phyloP scores from a whole-genome alignment of 2,888 invertebrate species.

The Entomobrya multifasciata region DNA sequence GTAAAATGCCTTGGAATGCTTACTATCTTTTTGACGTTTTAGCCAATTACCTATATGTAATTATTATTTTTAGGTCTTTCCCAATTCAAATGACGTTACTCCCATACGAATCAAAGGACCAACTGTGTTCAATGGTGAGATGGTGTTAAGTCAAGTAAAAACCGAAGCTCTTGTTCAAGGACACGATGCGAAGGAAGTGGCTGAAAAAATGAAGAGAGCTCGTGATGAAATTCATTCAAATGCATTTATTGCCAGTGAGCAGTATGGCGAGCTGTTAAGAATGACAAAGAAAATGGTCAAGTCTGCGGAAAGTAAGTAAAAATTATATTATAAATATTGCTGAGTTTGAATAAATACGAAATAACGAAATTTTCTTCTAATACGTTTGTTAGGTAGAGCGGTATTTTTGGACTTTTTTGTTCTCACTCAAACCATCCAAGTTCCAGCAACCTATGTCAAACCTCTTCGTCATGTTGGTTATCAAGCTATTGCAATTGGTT shows the following conservation, averaged over 20 bases:
- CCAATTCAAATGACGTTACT: neutral
- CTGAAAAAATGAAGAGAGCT: conserved; percentile 8
- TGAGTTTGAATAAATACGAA: too few relatives aligned
- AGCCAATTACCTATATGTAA: too few relatives aligned
- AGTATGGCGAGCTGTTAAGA: neutral
- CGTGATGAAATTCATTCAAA: conserved; percentile 15
- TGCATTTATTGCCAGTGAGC: neutral
- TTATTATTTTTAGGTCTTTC: conserved; percentile 35
- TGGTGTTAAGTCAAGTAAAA: conserved; percentile 34
- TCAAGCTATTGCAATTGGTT: conserved; percentile 56
- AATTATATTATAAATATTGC: neutral
- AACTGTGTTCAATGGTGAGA: conserved; percentile 41
- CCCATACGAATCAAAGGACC: conserved; percentile 60
- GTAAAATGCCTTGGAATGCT: too few relatives aligned
- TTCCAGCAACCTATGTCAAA: conserved; percentile 36
- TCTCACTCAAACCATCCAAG: conserved; percentile 48
- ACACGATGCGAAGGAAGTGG: conserved; percentile 54
- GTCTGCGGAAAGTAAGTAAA: conserved; percentile 38
- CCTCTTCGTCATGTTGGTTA: conserved; percentile 21
- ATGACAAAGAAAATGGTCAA: conserved; percentile 7
- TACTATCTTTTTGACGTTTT: too few relatives aligned
- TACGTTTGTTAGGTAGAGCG: conserved; percentile 52
- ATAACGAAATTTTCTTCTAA: neutral
- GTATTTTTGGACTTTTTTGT: conserved; percentile 63
- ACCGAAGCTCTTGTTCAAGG: conserved; percentile 52